These are phyloP conservation scores for Pleuronectes platessa DNA, from an alignment of 2,113 vertebrate genomes.

Conservation along the genomic window DNA sequence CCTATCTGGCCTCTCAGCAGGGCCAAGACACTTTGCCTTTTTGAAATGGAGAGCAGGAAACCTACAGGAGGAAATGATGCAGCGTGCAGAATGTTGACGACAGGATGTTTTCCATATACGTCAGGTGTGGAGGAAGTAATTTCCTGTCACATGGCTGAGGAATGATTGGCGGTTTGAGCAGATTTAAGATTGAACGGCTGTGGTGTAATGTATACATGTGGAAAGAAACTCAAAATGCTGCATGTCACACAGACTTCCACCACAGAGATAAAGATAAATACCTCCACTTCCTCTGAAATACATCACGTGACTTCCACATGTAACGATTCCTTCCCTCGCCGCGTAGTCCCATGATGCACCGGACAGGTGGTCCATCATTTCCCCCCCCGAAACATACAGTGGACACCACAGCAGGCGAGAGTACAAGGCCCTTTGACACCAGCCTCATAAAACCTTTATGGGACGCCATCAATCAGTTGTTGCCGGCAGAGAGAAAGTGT, in stretches of 20 bases:
- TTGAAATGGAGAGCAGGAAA: slow-evolving; percentile 49
- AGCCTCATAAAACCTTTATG: slow-evolving; percentile 60
- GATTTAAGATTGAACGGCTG: neutral
- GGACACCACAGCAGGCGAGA: slow-evolving; percentile 53
- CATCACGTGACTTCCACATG: neutral
- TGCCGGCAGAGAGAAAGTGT: slow-evolving; percentile 36
- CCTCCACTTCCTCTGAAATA: neutral
- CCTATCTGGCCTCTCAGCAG: slow-evolving; percentile 58
- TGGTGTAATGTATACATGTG: neutral
- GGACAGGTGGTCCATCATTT: slow-evolving; percentile 43
- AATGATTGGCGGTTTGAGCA: slow-evolving; percentile 5
- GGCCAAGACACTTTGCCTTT: slow-evolving; percentile 38
- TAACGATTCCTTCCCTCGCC: slow-evolving; percentile 1
- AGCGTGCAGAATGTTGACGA: slow-evolving; percentile 34
- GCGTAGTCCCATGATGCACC: slow-evolving; percentile 17
- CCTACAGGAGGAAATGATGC: slow-evolving; percentile 36
- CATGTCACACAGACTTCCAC: no score
- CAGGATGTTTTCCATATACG: slow-evolving; percentile 16
- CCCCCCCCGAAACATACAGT: slow-evolving; percentile 3
- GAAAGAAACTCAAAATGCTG: no score
- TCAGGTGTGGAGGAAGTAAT: slow-evolving; percentile 19
- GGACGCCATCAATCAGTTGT: slow-evolving; percentile 61
- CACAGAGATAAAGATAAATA: neutral
- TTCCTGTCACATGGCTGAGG: slow-evolving; percentile 13
- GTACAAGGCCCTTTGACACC: slow-evolving; percentile 58